Evolutionary conservation across 2,113 vertebrate genomes (phyloP), one percentile per base, ranked within the genome.

Genomic region (Merops nubicus): DNA sequence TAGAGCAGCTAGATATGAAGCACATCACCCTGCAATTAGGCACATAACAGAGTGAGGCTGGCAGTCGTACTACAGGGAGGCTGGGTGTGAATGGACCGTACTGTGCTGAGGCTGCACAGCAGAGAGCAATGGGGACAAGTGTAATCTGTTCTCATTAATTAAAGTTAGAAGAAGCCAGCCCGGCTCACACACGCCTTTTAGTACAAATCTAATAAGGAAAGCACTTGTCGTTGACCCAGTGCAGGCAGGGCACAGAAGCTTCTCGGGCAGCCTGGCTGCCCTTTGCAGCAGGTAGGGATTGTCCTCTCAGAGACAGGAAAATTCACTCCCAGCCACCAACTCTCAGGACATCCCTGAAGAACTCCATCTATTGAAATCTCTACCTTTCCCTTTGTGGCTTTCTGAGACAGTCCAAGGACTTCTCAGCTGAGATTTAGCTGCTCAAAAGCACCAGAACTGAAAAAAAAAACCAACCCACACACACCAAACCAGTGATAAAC

Each of bases 141-240:
- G n/a, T 17, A 3, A 40, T n/a, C 33, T 81, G 56, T 51, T 78
- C 43, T 57, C 12, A 1, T 40, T 54, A 15, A 60, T 8, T 79
- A 29, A 28, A 76, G 6, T 53, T 34, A 15, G 3, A 59, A 42
- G 43, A 11, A 7, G 12, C 45, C 31, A 70, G 25, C 51, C n/a
- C n/a, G n/a, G n/a, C 33, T 84, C 5, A 1, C 4, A 15, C 12
- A 6, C 28, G 75, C 43, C 20, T 74, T 88, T 29, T 53, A 38
- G 22, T 33, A 33, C 54, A 42, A 5, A 63, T 33, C 18, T 60
- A 6, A 20, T 31, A 51, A 40, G 13, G 4, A 65, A 18, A 59
- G 33, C 2, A 0, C 6, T 51, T 85, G 51, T 18, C 6, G 1
- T n/a, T 43, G 74, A 51, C 40, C 26, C 48, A 16, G 26, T 1